Base-by-base conservation (phyloP, 2,888 invertebrate genomes). In the Galeopsomyia nigrocyanea region DNA sequence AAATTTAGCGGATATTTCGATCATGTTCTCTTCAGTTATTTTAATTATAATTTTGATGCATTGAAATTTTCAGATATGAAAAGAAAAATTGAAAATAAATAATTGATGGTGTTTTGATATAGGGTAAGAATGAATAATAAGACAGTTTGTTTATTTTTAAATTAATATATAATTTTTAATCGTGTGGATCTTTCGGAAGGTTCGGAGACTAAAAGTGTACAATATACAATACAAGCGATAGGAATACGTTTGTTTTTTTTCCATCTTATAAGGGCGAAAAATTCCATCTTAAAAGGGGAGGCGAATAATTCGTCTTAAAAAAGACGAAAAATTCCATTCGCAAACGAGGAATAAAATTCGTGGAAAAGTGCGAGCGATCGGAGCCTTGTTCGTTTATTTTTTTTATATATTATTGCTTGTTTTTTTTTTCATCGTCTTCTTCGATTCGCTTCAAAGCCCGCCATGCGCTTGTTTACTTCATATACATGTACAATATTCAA, bases 111-210 rank as follows among this genome's bases (percentile, higher is more conserved):
- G n/a, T 31, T 5, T 47, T 53, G 55, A 58, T 49, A 17, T 53
- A 16, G 19, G 46, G 16, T 19, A 64, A 56, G 9, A 26, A 60
- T 56, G 61, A 75, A 75, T 66, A 75, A 75, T 26, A 76, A 70
- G 68, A 74, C 73, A 31, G 60, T 68, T 50, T 31, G 66, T 73
- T 69, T 84, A 84, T 84, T 83, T 86, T 85, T 84, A 84, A 86
- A 85, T 85, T 85, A 85, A 85, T 85, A 83, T 86, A 84, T 83
- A 84, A 83, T 85, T 84, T 80, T 83, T 82, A 85, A 80, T 84
- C 82, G 81, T 81, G 82, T 84, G 82, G 80, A 80, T 82, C 57
- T 79, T 78, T 78, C 78, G 78, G 77, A 80, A 80, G 81, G 79
- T 78, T 26, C 79, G 71, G 80, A 77, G 77, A 77, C 76, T 78